These are phyloP conservation scores for Halotydeus destructor DNA, from an alignment of 1,140 invertebrate species.

Conservation along the genomic window DNA sequence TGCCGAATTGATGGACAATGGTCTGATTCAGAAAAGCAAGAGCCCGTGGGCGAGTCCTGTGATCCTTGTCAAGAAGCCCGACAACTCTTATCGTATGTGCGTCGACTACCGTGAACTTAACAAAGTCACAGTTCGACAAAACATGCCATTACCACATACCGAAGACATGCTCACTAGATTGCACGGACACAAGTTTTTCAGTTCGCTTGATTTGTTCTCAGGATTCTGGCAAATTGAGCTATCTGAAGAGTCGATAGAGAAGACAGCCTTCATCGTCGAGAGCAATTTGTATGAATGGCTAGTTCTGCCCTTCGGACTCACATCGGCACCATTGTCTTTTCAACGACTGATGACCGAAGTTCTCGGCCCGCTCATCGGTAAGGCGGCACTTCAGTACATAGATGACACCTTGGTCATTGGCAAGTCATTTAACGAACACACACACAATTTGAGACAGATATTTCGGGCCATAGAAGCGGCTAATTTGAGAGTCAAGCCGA, in stretches of 20 bases:
- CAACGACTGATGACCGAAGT: constrained; percentile 23
- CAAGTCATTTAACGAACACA: too few relatives aligned
- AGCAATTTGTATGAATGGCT: constrained; percentile 4
- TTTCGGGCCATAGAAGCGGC: too few relatives aligned
- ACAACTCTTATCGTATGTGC: constrained; percentile 24
- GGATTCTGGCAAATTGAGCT: too few relatives aligned
- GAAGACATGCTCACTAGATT: constrained; percentile 21
- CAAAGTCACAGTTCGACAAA: constrained; percentile 23
- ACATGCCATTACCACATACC: constrained; percentile 29
- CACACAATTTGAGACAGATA: too few relatives aligned
- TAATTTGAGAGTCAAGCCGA: too few relatives aligned
- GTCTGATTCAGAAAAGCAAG: neutral
- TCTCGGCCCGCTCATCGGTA: too few relatives aligned
- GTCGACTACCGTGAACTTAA: constrained; percentile 29
- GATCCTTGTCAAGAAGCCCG: constrained; percentile 27
- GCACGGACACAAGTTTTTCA: constrained; percentile 18
- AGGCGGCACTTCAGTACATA: too few relatives aligned
- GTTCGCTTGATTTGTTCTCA: too few relatives aligned
- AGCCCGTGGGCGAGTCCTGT: constrained; percentile 27
- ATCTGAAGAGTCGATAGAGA: neutral
- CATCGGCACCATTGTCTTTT: constrained; percentile 23
- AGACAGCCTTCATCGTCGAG: neutral
- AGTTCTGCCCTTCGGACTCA: constrained; percentile 24
- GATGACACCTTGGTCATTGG: too few relatives aligned
- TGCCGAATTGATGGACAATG: neutral